Conservation (phyloP, 92 coral and sea anemone species). For the Parazoanthus darwini region DNA sequence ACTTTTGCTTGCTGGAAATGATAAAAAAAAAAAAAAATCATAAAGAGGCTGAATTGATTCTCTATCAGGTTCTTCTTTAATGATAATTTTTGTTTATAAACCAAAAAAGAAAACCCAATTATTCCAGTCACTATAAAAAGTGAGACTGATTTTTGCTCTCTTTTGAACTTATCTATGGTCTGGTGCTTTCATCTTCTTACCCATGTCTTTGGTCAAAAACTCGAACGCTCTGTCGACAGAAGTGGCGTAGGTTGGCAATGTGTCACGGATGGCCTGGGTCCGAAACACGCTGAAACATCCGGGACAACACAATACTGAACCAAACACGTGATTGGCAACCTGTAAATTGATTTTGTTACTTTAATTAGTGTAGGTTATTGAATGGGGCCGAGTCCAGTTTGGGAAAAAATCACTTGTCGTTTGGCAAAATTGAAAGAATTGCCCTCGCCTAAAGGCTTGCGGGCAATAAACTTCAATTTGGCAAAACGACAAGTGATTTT, state of each 20-base stretch:
- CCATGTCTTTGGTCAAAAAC: slow-evolving; percentile 98
- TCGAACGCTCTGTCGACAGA: slow-evolving; percentile 77
- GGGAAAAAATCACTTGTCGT: not conserved
- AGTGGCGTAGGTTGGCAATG: slow-evolving; percentile 80
- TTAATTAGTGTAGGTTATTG: too few species aligned
- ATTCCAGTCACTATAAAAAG: not conserved
- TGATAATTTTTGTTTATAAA: too few species aligned
- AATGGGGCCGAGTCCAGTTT: not conserved
- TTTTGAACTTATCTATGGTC: too few species aligned
- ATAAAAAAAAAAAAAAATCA: too few species aligned
- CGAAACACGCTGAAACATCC: slow-evolving; percentile 98
- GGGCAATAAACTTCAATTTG: too few species aligned
- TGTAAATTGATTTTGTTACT: not conserved
- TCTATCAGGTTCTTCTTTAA: too few species aligned
- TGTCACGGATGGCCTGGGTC: slow-evolving; percentile 84
- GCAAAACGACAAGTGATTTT: too few species aligned
- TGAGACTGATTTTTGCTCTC: not conserved
- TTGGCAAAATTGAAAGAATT: too few species aligned
- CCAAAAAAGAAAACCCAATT: too few species aligned
- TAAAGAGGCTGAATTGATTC: too few species aligned
- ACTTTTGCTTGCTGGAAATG: too few species aligned
- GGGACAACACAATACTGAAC: slow-evolving; percentile 96
- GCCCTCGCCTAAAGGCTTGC: too few species aligned
- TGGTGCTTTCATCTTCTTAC: slow-evolving; percentile 41
- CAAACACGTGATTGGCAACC: slow-evolving; percentile 97